Conservation (phyloP, 2,797 vertebrate species). For the Aulostomus chinensis region DNA sequence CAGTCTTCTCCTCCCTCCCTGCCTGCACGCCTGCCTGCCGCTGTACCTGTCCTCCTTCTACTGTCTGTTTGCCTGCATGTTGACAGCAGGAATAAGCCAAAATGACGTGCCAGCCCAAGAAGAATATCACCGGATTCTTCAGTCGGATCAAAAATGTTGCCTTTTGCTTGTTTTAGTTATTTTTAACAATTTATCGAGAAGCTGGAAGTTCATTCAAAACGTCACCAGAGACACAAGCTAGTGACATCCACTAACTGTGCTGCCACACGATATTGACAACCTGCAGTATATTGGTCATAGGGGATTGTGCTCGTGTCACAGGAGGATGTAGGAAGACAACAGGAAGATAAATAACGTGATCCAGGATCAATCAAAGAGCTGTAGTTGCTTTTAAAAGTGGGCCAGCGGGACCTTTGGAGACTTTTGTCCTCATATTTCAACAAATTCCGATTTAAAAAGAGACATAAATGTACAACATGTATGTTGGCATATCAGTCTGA, state of each 20-base stretch:
- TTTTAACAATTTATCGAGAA: no score
- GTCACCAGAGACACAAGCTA: no score
- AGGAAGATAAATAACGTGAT: background rate
- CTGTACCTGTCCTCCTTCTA: constrained; percentile 43
- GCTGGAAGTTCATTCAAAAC: no score
- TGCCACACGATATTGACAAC: no score
- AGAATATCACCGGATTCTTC: constrained; percentile 35
- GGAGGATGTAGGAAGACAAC: constrained; percentile 9
- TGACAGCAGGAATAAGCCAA: constrained; percentile 56
- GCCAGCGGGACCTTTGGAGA: background rate
- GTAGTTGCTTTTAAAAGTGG: background rate
- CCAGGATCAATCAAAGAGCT: background rate
- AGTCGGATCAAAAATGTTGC: constrained; percentile 44
- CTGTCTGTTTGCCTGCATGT: constrained; percentile 45
- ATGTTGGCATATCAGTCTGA: no score
- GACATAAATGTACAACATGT: no score
- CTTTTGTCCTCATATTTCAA: no score
- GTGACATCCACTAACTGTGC: no score
- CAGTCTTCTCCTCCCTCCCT: constrained; percentile 45
- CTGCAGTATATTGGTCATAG: no score
- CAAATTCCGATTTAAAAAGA: no score
- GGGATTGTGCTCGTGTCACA: background rate
- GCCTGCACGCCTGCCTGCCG: constrained; percentile 32
- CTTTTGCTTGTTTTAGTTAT: no score
- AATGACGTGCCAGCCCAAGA: constrained; percentile 48